Evolutionary conservation across 2,113 vertebrate species (phyloP).

Genomic region (Thamnophis sirtalis): DNA sequence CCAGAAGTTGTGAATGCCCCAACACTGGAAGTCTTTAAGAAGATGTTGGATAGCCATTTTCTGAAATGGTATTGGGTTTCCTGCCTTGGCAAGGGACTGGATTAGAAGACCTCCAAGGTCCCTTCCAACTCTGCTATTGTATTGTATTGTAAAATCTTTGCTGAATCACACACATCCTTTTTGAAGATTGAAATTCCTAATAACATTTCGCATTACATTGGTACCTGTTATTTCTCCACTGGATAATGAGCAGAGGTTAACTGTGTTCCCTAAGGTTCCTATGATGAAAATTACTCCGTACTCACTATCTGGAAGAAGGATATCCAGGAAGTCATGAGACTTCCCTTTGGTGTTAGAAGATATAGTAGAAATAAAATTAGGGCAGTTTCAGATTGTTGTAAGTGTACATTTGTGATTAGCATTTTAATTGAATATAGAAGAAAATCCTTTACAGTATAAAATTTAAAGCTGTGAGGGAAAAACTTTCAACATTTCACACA

Average conservation of each 20-base stretch:
- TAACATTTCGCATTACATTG: background rate
- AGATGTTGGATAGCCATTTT: no score
- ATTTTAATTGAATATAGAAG: background rate
- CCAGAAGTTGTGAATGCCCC: no score
- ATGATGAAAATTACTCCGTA: background rate
- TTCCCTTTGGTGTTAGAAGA: background rate
- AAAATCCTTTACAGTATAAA: background rate
- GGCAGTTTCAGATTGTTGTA: background rate
- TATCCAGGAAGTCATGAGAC: background rate
- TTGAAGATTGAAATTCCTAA: background rate
- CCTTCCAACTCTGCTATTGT: no score
- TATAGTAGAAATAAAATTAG: background rate
- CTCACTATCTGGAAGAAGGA: background rate
- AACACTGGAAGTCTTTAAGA: no score
- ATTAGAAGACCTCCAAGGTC: no score
- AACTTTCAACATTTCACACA: background rate
- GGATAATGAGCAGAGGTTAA: background rate
- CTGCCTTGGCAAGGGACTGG: no score
- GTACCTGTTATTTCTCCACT: background rate
- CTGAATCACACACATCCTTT: background rate
- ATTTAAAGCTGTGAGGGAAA: background rate
- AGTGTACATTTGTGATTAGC: background rate
- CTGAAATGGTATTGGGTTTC: no score
- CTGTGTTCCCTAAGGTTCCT: background rate
- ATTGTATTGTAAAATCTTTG: background rate